Base-by-base conservation (phyloP, 2,888 invertebrate genomes). In the Dryomyza anilis region DNA sequence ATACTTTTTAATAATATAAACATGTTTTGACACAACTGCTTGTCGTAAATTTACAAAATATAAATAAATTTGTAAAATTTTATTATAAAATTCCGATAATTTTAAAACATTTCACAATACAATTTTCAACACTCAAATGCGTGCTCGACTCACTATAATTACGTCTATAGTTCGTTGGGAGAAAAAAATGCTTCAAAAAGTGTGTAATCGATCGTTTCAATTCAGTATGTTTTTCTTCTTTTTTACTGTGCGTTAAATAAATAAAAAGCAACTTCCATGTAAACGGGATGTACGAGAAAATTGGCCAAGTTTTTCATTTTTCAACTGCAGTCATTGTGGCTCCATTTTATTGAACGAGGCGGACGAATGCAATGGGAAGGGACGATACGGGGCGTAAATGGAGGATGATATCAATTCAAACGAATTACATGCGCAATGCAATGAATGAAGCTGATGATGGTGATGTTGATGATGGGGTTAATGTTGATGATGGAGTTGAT, bases 191-290 rank as follows among this genome's bases (percentile, higher is more conserved):
- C 59, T 48, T 59, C 50, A 30, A 61, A 61, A 61, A 61, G 52
- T 61, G 61, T 53, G 61, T 53, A 61, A 61, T 61, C 61, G 61
- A 61, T 61, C 61, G 61, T 53, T 59, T 30, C 10, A 30, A 8
- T 21, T 21, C n/a, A n/a, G n/a, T n/a, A n/a, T n/a, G n/a, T 46
- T 19, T 46, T 21, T 45, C 12, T 21, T 48, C 19, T n/a, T n/a
- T n/a, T n/a, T n/a, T 25, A 23, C 25, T 50, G 21, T 8, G 19
- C 10, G 16, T 55, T 29, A 7, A 59, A 48, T 46, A 59, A 59
- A 59, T 59, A n/a, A n/a, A n/a, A n/a, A n/a, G 59, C 59, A 59
- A 33, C 59, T 59, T 46, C 59, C 59, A 59, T 59, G 59, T 59
- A 43, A 56, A 59, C 43, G 57, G 25, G 59, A 46, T 59, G 59